Percentiles rank a stretch among this genome's conserved stretches.
Conservation (phyloP, 2,888 invertebrate genomes). For the Euzetes globulus region DNA sequence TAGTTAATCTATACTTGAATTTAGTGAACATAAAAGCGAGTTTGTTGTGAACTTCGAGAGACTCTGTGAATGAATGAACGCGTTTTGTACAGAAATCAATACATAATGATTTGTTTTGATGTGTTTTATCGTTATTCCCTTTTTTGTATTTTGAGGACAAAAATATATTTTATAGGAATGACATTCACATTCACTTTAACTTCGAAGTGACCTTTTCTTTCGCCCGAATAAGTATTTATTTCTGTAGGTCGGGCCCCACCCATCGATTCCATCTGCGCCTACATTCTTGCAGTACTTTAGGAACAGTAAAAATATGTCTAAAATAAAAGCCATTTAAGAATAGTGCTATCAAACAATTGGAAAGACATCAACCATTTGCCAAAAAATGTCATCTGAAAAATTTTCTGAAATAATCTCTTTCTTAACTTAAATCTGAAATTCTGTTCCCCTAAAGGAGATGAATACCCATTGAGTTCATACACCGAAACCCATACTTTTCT, state of each 20-base stretch:
- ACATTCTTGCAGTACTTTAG: background rate
- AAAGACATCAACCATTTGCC: conserved; percentile 13
- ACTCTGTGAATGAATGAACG: background rate
- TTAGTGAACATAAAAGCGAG: background rate
- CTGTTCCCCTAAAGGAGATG: too few species aligned
- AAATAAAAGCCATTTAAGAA: conserved; percentile 3
- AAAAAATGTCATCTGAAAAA: background rate
- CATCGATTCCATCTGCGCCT: conserved; percentile 9
- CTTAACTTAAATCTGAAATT: too few species aligned
- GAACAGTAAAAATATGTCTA: background rate
- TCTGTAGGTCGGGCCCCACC: background rate
- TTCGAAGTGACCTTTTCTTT: conserved; percentile 1
- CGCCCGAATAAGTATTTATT: background rate
- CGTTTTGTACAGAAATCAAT: background rate
- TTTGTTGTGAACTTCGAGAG: background rate
- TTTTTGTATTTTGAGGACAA: background rate
- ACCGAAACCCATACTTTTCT: too few species aligned
- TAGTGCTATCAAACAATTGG: conserved; percentile 15
- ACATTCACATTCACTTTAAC: background rate
- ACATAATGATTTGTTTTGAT: conserved; percentile 13
- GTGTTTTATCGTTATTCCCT: background rate
- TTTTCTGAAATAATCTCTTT: too few species aligned
- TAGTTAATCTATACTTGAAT: too few species aligned
- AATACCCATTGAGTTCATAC: too few species aligned
- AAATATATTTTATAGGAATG: background rate